Conservation (phyloP, 2,888 invertebrate genomes). For the Paralinhomoeus sp. region DNA sequence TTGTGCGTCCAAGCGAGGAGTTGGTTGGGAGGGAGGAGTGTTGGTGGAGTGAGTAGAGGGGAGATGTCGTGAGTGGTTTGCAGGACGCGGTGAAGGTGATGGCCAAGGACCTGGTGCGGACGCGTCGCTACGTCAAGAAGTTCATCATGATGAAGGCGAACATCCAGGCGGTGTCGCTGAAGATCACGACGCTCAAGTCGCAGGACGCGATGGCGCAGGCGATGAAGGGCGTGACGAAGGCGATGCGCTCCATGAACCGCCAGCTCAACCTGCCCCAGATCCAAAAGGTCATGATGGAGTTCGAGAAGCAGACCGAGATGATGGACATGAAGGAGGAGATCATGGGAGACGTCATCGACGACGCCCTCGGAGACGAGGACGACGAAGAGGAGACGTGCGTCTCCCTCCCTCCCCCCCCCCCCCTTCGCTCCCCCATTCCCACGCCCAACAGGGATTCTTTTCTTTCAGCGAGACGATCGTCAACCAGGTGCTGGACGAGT, state of each 20-base stretch:
- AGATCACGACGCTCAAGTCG: conserved; percentile 86
- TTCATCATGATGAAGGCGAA: conserved; percentile 99
- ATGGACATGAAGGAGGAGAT: conserved; percentile 99
- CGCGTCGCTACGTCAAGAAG: conserved; percentile 76
- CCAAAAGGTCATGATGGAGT: conserved; percentile 55
- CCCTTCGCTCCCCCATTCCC: too few relatives aligned
- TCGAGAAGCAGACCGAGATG: conserved; percentile 96
- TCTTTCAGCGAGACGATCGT: conserved; percentile 64
- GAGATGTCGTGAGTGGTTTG: too few relatives aligned
- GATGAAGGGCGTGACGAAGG: conserved; percentile 92
- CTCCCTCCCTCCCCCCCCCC: neutral
- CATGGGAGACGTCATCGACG: conserved; percentile 98
- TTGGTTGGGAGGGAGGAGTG: too few relatives aligned
- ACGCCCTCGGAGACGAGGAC: conserved; percentile 92
- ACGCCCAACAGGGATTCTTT: too few relatives aligned
- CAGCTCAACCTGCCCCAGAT: conserved; percentile 87
- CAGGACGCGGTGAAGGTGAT: conserved; percentile 97
- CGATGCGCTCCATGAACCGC: conserved; percentile 94
- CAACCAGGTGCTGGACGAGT: conserved; percentile 80
- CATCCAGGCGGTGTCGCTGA: conserved; percentile 77
- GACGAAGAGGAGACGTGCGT: conserved; percentile 81
- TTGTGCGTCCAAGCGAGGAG: too few relatives aligned
- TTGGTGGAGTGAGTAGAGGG: too few relatives aligned
- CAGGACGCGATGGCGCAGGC: conserved; percentile 98
- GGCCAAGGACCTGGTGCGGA: conserved; percentile 93